Conservation (phyloP, 2,888 invertebrate species). For the Tuberolachnus salignus region DNA sequence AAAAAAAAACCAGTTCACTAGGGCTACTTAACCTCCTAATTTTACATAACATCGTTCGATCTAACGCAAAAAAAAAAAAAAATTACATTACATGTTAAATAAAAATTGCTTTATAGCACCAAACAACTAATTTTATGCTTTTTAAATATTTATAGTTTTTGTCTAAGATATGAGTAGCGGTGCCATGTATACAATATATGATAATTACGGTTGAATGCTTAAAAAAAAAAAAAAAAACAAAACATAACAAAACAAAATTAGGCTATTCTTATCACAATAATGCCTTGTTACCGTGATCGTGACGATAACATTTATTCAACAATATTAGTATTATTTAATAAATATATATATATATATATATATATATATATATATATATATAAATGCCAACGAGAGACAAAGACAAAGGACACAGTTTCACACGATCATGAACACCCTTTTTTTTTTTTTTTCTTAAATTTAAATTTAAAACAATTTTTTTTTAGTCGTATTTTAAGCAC, state of each 20-base stretch:
- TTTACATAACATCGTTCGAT: slow-evolving; percentile 33
- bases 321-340: slow-evolving; percentile 29
- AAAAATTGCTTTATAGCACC: slow-evolving; percentile 44
- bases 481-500: slow-evolving; percentile 12
- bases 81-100: slow-evolving; percentile 17
- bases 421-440: slow-evolving; percentile 43
- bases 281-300: slow-evolving; percentile 43
- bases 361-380: slow-evolving; percentile 37
- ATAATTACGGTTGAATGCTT: slow-evolving; percentile 33
- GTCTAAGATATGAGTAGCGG: slow-evolving; percentile 29
- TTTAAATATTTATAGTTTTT: slow-evolving; percentile 39
- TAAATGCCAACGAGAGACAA: slow-evolving; percentile 52
- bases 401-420: slow-evolving; percentile 42
- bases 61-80: slow-evolving; percentile 26
- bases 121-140: slow-evolving; percentile 37
- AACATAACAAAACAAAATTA: slow-evolving; percentile 49
- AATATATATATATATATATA: slow-evolving; percentile 40
- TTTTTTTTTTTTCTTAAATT: slow-evolving; percentile 12
- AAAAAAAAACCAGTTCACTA: slow-evolving; percentile 40
- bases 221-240: slow-evolving; percentile 28
- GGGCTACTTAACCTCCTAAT: slow-evolving; percentile 22
- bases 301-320: slow-evolving; percentile 48
- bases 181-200: slow-evolving; percentile 32
- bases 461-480: neutral
- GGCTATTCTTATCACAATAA: slow-evolving; percentile 53